Conservation (phyloP, 2,797 vertebrate species). For the Xiphophorus birchmanni region DNA sequence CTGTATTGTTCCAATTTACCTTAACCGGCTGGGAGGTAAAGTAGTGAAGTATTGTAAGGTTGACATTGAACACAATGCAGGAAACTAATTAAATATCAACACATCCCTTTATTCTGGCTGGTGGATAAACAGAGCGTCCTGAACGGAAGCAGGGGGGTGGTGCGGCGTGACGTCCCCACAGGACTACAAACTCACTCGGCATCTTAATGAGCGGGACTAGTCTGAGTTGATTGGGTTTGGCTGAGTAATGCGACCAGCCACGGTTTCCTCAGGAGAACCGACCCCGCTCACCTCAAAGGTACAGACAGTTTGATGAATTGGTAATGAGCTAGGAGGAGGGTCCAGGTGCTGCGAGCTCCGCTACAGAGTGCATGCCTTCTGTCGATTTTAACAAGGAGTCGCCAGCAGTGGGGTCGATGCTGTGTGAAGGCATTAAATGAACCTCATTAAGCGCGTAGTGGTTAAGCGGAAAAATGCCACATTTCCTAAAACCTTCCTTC, state of each 20-base stretch:
- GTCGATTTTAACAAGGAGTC: slow-evolving; percentile 33
- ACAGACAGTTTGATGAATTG: slow-evolving; percentile 5
- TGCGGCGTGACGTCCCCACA: slow-evolving; percentile 7
- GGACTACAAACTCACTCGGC: slow-evolving; percentile 15
- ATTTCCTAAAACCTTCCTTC: slow-evolving; percentile 70
- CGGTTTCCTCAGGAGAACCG: slow-evolving; percentile 11
- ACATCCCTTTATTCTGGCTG: slow-evolving; percentile 11
- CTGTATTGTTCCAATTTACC: background rate
- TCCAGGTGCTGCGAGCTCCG: slow-evolving; percentile 45
- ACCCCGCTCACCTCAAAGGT: slow-evolving; percentile 13
- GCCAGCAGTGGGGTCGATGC: slow-evolving; percentile 28
- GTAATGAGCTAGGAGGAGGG: slow-evolving; percentile 39
- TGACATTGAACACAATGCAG: slow-evolving; percentile 4
- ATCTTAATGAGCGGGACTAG: slow-evolving; percentile 20
- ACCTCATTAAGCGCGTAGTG: slow-evolving; percentile 43
- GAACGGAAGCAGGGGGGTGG: slow-evolving; percentile 14
- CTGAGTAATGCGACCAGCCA: slow-evolving; percentile 21
- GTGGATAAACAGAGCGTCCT: slow-evolving; percentile 33
- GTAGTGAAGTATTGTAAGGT: slow-evolving; percentile 20
- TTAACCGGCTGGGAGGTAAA: background rate
- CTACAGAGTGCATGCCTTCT: slow-evolving; percentile 29
- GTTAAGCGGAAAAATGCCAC: slow-evolving; percentile 68
- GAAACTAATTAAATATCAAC: slow-evolving; percentile 34
- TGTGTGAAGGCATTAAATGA: slow-evolving; percentile 45
- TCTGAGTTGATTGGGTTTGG: slow-evolving; percentile 24